A percentile compares a stretch with the other conserved stretches of the same genome.
phyloP scores from a whole-genome alignment of 2,888 invertebrate genomes.

The Pedicia rivosa region DNA sequence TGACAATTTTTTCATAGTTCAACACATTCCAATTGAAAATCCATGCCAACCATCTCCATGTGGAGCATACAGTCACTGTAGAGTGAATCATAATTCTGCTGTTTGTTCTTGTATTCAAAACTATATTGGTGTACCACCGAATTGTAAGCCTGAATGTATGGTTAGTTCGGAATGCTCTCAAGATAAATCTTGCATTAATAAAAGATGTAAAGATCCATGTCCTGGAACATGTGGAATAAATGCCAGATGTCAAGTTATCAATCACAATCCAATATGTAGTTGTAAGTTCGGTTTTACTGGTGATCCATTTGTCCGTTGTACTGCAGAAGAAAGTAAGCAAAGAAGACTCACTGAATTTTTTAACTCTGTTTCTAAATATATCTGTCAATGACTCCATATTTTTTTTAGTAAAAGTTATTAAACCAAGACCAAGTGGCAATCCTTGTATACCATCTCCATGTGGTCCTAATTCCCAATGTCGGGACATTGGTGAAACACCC shows the following conservation, averaged over 20 bases:
- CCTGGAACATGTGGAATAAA: slow-evolving; percentile 66
- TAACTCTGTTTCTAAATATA: too few relatives aligned
- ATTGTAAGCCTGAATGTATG: slow-evolving; percentile 67
- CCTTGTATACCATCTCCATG: slow-evolving; percentile 74
- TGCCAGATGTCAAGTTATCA: slow-evolving; percentile 67
- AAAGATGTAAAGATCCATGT: slow-evolving; percentile 70
- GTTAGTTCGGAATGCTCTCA: slow-evolving; percentile 69
- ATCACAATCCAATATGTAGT: slow-evolving; percentile 74
- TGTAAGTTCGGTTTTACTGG: slow-evolving; percentile 60
- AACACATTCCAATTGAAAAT: slow-evolving; percentile 21
- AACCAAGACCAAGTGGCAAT: slow-evolving; percentile 32
- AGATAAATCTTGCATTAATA: slow-evolving; percentile 62
- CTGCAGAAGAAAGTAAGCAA: slow-evolving; percentile 48
- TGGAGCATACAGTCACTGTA: slow-evolving; percentile 65
- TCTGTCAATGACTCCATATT: background rate
- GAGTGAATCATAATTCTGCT: slow-evolving; percentile 52
- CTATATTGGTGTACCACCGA: slow-evolving; percentile 64
- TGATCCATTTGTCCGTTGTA: slow-evolving; percentile 65
- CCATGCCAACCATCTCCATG: slow-evolving; percentile 58
- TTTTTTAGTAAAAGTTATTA: slow-evolving; percentile 1
- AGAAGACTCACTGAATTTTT: background rate
- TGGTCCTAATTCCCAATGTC: slow-evolving; percentile 71
- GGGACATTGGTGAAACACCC: slow-evolving; percentile 49
- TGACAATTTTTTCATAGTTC: slow-evolving; percentile 16
- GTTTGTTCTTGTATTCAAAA: slow-evolving; percentile 65